phyloP scores from a whole-genome alignment of 2,888 invertebrate genomes.

The Eristalis arbustorum region DNA sequence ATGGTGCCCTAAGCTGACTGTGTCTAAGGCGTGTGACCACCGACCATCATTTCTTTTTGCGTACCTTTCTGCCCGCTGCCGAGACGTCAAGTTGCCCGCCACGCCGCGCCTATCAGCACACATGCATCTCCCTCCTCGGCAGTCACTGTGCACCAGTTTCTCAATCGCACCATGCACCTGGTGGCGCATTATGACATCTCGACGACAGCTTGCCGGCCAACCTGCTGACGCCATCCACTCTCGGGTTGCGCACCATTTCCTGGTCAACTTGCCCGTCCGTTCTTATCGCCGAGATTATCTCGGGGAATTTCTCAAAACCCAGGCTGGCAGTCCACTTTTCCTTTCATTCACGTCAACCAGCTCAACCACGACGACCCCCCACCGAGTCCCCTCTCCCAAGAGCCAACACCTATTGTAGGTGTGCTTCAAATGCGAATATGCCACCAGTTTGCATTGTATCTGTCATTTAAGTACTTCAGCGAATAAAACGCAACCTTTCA shows the following conservation, averaged over 20 bases:
- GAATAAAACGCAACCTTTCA: conserved; percentile 66
- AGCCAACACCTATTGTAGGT: conserved; percentile 62
- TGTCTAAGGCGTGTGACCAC: no score
- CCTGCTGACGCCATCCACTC: not conserved
- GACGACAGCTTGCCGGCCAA: not conserved
- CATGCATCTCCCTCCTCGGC: no score
- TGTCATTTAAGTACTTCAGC: conserved; percentile 62
- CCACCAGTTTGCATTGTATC: conserved; percentile 68
- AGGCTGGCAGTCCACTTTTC: not conserved
- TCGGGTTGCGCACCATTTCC: not conserved
- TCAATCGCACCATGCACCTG: not conserved
- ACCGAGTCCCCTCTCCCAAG: not conserved
- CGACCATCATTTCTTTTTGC: no score
- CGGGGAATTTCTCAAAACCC: not conserved
- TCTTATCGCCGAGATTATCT: not conserved
- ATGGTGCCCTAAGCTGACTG: no score
- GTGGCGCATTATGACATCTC: not conserved
- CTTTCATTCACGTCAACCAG: not conserved
- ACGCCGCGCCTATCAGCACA: no score
- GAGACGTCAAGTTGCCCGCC: no score
- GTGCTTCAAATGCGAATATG: conserved; percentile 64
- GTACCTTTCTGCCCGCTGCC: no score
- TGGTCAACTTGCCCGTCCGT: not conserved
- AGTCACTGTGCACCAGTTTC: not conserved
- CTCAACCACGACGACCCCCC: not conserved